phyloP scores from a whole-genome alignment of 2,888 invertebrate genomes.

The Synergus laeviventris region DNA sequence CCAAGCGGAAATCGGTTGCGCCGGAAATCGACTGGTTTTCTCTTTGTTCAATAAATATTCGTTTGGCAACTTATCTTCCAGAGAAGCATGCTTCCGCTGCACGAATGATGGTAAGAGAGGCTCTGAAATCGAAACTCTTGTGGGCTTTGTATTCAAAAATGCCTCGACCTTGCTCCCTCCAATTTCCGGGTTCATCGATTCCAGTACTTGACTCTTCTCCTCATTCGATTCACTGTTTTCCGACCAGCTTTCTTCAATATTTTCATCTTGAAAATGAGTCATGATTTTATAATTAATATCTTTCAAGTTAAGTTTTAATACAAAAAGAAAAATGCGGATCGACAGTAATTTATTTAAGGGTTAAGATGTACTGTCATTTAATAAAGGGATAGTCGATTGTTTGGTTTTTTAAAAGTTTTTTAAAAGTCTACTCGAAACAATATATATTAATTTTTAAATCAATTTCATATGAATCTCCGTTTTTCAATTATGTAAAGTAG shows the following conservation, averaged over 20 bases:
- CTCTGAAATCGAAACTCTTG: neutral
- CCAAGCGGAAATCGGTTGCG: conserved; percentile 11
- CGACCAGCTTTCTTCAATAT: neutral
- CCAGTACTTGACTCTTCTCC: neutral
- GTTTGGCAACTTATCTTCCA: conserved; percentile 1
- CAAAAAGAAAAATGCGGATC: accelerated
- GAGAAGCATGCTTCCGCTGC: neutral
- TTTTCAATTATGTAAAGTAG: conserved; percentile 27
- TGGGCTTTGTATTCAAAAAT: neutral
- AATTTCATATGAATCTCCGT: neutral
- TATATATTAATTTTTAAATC: too few relatives aligned
- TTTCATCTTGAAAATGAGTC: neutral
- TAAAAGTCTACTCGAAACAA: too few relatives aligned
- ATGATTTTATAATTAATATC: neutral
- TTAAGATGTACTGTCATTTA: neutral
- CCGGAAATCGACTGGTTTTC: neutral
- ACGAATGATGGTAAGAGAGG: neutral
- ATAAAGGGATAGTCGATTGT: neutral
- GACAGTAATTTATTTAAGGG: neutral
- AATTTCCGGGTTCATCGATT: neutral
- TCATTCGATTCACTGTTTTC: neutral
- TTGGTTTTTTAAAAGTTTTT: too few relatives aligned
- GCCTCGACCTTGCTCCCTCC: neutral
- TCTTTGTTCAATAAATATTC: conserved; percentile 22
- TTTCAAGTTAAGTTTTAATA: neutral